phyloP scores from a whole-genome alignment of 2,797 vertebrate species.

The Eulemur rubriventer region DNA sequence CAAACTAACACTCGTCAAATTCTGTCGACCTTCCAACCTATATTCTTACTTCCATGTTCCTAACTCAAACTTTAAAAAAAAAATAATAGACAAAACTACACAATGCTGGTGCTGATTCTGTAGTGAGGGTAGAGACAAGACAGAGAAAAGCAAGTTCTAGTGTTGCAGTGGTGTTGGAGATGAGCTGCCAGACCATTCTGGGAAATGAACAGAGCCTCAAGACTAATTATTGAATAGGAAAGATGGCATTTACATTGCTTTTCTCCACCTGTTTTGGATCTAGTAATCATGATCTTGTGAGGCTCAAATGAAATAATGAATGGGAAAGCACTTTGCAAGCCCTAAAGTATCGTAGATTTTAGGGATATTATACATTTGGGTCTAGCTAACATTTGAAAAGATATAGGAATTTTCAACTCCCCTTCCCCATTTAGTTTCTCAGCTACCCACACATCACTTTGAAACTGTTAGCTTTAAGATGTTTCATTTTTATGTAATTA shows the following conservation, averaged over 20 bases:
- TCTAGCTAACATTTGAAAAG: conserved; percentile 1
- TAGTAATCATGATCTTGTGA: neutral
- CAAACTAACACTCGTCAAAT: neutral
- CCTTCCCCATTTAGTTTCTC: neutral
- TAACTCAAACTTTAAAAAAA: neutral
- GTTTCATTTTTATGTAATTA: conserved; percentile 24
- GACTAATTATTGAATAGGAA: neutral
- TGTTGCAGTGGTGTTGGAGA: neutral
- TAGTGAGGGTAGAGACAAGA: neutral
- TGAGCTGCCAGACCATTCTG: neutral
- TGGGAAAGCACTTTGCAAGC: neutral
- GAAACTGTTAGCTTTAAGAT: conserved; percentile 14
- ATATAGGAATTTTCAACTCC: neutral
- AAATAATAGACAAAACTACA: neutral
- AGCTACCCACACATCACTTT: neutral
- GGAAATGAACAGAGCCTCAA: neutral
- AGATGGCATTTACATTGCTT: neutral
- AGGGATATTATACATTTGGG: neutral
- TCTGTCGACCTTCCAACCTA: neutral
- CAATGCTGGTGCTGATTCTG: neutral
- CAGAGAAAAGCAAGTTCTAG: neutral
- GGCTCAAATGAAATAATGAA: neutral
- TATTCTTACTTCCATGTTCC: neutral
- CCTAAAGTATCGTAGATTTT: neutral
- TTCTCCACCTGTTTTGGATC: neutral